Evolutionary conservation across 2,888 invertebrate species (phyloP).

Genomic region (Melanargia galathea): DNA sequence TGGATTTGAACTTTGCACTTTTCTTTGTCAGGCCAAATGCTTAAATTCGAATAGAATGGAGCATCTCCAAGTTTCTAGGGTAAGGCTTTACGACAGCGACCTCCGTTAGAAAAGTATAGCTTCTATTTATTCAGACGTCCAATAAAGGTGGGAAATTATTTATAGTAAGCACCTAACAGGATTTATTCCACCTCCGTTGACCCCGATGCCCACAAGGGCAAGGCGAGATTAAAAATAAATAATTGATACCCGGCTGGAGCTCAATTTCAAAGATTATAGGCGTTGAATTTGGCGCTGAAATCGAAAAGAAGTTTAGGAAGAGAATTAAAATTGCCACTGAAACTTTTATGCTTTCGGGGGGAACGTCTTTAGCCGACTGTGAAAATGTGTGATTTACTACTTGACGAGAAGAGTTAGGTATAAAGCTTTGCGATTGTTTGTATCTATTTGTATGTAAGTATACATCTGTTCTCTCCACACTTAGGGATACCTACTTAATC

Average conservation of each 20-base stretch:
- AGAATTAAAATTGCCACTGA: neutral
- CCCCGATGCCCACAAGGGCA: conserved; percentile 25
- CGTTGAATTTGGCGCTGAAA: conserved; percentile 6
- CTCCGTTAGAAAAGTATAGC: no score
- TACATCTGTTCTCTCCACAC: no score
- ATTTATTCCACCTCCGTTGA: conserved; percentile 27
- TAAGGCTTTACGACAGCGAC: no score
- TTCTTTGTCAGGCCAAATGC: no score
- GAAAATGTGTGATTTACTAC: no score
- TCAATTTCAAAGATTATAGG: conserved; percentile 3
- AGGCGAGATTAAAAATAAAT: conserved; percentile 32
- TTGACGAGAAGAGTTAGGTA: no score
- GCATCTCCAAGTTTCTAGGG: no score
- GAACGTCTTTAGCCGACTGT: neutral
- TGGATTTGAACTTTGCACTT: neutral
- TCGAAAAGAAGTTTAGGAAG: conserved; percentile 1
- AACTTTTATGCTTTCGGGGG: neutral
- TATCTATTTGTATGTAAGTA: no score
- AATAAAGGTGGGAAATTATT: conserved; percentile 28
- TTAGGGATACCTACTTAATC: no score
- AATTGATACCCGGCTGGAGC: conserved; percentile 20
- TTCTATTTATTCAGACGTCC: neutral
- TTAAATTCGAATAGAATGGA: no score
- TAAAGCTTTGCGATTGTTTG: no score
- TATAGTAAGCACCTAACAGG: conserved; percentile 18